Base-by-base conservation (phyloP, 2,797 vertebrate species). In the Bufotes viridis region DNA sequence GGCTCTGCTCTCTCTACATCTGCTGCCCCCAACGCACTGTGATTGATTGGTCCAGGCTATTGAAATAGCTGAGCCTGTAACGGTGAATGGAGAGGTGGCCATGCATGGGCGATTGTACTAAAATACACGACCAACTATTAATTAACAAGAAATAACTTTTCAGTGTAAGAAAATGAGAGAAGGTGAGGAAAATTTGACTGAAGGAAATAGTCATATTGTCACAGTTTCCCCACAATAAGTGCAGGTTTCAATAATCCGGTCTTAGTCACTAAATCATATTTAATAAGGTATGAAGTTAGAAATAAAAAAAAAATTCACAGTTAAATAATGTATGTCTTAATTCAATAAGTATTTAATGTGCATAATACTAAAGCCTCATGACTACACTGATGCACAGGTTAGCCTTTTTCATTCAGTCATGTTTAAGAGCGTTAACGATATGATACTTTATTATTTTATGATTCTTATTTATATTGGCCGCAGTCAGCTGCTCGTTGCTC, bases 401-500 rank as follows among this genome's bases (percentile, higher is more conserved):
- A 84, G 53, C 5, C 18, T 10, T 24, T 34, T 26, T 53, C 53
- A 20, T 1, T 55, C 29, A 13, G 65, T 82, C 17, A 53, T 70
- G n/a, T 24, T 82, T 82, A 70, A 22, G 14, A 82, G n/a, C 34
- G 15, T 82, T 82, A 69, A 67, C 14, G 60, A 69, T 55, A 53
- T 49, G 26, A 53, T 82, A 55, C 49, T 82, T 26, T 55, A 82
- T 69, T 53, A 53, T 67, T 67, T 69, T 82, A 24, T 5, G 4
- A 55, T 55, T 69, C 81, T 17, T 65, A 67, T 82, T 82, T 82
- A 69, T 55, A 26, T 82, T 82, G 81, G 81, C 81, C 51, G 9
- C 61, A 81, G 49, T 65, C 69, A 72, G 61, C 22, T 22, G 8
- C 24, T 14, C 65, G 26, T 69, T 81, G 29, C 42, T 67, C 22